Percentiles rank a stretch among this genome's conserved stretches.
These are phyloP conservation scores for Diaprepes abbreviatus DNA, from an alignment of 2,888 invertebrate genomes.

Conservation along the genomic window DNA sequence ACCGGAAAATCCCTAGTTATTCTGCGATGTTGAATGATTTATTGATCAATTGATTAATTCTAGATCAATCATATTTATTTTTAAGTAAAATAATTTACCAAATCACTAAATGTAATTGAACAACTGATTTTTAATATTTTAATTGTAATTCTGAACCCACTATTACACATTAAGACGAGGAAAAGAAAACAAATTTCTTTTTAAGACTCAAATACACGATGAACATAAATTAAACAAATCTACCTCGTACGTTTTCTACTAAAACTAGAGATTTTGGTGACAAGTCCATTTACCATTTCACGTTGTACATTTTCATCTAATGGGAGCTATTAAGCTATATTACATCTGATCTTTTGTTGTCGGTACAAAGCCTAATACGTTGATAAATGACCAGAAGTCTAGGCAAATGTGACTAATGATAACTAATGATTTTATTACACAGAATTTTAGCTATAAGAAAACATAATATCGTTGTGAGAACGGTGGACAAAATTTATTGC, in stretches of 20 bases:
- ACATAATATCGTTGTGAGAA: neutral
- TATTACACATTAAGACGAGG: too few relatives aligned
- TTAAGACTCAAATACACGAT: too few relatives aligned
- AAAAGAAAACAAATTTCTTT: too few relatives aligned
- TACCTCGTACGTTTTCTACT: neutral
- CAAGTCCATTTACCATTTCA: conserved; percentile 25
- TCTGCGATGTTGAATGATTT: too few relatives aligned
- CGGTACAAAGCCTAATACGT: conserved; percentile 19
- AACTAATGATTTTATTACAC: conserved; percentile 41
- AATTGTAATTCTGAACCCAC: too few relatives aligned
- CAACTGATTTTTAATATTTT: too few relatives aligned
- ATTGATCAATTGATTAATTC: too few relatives aligned
- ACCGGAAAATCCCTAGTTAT: too few relatives aligned
- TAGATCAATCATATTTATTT: too few relatives aligned
- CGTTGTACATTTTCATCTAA: conserved; percentile 13
- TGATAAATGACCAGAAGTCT: conserved; percentile 45
- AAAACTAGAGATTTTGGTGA: conserved; percentile 10
- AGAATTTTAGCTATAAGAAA: conserved; percentile 11
- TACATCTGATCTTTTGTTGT: conserved; percentile 39
- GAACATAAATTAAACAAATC: neutral
- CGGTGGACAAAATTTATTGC: conserved; percentile 7
- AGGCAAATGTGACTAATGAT: conserved; percentile 41
- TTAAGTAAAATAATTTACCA: too few relatives aligned
- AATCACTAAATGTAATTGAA: too few relatives aligned
- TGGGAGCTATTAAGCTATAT: conserved; percentile 22